A percentile compares a stretch with the other conserved stretches of the same genome.
These are phyloP conservation scores for Coelogynopora nodosa DNA, from an alignment of 2,888 invertebrate genomes.

Conservation along the genomic window DNA sequence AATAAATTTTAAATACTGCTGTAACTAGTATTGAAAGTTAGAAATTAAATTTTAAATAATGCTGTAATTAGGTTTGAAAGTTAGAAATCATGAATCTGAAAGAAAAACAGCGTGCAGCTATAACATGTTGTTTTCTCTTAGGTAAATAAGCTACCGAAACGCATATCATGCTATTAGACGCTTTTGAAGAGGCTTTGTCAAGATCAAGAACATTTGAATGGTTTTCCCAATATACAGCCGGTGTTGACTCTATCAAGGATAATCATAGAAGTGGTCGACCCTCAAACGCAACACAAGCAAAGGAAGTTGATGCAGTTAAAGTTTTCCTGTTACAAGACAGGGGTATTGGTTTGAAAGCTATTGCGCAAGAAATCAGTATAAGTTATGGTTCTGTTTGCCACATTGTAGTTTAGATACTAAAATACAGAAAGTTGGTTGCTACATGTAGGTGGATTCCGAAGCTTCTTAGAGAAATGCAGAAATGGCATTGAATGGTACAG, in stretches of 20 bases:
- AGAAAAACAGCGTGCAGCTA: not conserved
- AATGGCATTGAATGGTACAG: not conserved
- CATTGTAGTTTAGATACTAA: not conserved
- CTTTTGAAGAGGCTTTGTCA: not conserved
- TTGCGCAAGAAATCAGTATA: not conserved
- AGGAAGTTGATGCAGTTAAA: not conserved
- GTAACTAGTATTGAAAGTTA: too few relatives aligned
- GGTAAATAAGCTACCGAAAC: not conserved
- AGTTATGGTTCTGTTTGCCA: not conserved
- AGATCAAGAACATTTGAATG: not conserved
- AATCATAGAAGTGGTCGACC: not conserved
- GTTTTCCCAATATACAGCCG: not conserved
- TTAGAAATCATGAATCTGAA: not conserved
- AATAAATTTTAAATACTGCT: too few relatives aligned
- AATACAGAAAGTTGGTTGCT: not conserved
- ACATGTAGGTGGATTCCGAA: not conserved
- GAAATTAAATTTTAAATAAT: too few relatives aligned
- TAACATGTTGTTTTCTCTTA: not conserved
- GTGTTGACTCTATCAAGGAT: not conserved
- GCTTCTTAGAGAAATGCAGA: not conserved
- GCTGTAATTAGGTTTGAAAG: too few relatives aligned
- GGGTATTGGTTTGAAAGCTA: not conserved
- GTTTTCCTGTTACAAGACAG: not conserved
- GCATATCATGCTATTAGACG: not conserved
- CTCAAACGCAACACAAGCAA: not conserved